Percentiles rank a stretch among this genome's conserved stretches.
Evolutionary conservation across 2,888 invertebrate genomes (phyloP).

Genomic region (Cryptus armator): DNA sequence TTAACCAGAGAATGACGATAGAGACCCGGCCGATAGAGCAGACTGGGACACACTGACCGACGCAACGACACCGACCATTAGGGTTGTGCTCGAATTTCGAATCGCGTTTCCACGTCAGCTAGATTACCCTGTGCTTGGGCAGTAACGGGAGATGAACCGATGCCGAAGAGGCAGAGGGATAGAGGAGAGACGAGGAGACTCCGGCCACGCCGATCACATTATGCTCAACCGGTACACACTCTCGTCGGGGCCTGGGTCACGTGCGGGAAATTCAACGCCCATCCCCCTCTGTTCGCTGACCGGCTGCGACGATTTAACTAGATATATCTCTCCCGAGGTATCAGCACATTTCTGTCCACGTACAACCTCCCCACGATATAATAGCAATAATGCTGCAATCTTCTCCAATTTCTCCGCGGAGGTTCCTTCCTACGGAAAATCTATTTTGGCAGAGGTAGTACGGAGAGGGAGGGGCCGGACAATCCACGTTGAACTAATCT

Average conservation of each 20-base stretch:
- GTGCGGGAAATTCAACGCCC: constrained; percentile 36
- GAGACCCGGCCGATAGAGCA: neutral
- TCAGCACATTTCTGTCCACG: constrained; percentile 56
- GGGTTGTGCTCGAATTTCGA: constrained; percentile 76
- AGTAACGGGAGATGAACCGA: constrained; percentile 43
- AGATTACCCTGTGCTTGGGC: constrained; percentile 68
- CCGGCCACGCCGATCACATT: constrained; percentile 51
- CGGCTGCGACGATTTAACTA: constrained; percentile 56
- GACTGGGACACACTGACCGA: constrained; percentile 1
- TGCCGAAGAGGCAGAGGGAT: constrained; percentile 28
- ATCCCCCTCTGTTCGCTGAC: constrained; percentile 15
- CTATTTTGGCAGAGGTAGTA: constrained; percentile 29
- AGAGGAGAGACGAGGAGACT: constrained; percentile 13
- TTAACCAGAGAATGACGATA: constrained; percentile 4
- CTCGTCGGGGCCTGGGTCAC: constrained; percentile 54
- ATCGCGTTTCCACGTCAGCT: constrained; percentile 70
- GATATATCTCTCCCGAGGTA: constrained; percentile 40
- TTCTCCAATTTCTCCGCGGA: constrained; percentile 45
- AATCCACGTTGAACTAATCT: constrained; percentile 9
- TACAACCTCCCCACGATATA: constrained; percentile 22
- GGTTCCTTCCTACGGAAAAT: constrained; percentile 31
- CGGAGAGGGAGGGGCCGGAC: neutral
- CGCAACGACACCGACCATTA: constrained; percentile 72
- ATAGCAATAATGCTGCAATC: constrained; percentile 61
- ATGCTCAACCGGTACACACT: constrained; percentile 10